Evolutionary conservation across 2,888 invertebrate genomes (phyloP).

Genomic region (Harmothoe impar): DNA sequence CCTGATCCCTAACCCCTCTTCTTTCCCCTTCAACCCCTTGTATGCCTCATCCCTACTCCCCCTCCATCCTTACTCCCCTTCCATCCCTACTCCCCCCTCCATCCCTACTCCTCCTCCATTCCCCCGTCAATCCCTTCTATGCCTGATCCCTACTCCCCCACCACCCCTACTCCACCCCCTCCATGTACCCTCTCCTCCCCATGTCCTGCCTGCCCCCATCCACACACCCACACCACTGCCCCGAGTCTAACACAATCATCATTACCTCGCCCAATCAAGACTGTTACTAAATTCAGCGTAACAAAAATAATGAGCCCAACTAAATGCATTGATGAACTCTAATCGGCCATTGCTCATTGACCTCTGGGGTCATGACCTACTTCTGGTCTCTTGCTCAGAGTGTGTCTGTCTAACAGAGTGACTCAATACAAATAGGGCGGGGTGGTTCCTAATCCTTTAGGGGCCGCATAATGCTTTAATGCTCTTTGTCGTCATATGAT

Average conservation of each 20-base stretch:
- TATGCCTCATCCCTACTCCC: too few relatives aligned
- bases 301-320: background rate
- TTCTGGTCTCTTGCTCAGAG: background rate
- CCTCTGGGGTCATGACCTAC: conserved; percentile 8
- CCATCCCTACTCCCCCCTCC: too few relatives aligned
- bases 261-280: background rate
- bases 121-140: background rate
- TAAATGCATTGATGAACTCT: background rate
- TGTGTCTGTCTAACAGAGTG: background rate
- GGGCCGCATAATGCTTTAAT: too few relatives aligned
- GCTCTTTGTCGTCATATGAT: too few relatives aligned
- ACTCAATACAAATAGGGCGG: background rate
- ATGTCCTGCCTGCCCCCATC: too few relatives aligned
- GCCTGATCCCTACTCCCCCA: background rate
- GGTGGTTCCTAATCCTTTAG: background rate
- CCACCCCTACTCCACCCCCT: background rate
- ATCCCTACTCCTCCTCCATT: too few relatives aligned
- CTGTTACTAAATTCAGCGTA: conserved; percentile 20
- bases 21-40: too few relatives aligned
- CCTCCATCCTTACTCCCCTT: too few relatives aligned
- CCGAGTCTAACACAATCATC: background rate
- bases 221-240: too few relatives aligned
- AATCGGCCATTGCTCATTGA: background rate
- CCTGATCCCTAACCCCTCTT: too few relatives aligned
- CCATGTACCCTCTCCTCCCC: too few relatives aligned